Base-by-base conservation (phyloP, 2,888 invertebrate species). In the Microplitis deprimator region DNA sequence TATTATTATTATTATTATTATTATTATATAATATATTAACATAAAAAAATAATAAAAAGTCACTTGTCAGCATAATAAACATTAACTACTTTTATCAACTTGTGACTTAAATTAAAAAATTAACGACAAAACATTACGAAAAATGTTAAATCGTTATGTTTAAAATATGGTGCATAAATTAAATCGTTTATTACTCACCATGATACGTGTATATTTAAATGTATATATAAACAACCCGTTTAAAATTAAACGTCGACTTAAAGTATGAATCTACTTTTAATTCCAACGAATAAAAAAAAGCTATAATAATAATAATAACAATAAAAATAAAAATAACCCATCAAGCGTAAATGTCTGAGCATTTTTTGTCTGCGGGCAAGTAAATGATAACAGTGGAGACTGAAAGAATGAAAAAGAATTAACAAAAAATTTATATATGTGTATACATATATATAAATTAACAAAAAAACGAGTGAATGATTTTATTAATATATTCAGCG, bases 161-260 rank as follows among this genome's bases (percentile, higher is more conserved):
- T 20, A 70, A 16, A 70, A 10, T 20, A 70, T 50, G 50, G 50
- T 59, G 17, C n/a, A 60, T 50, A 59, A 29, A 70, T 60, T 29
- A 7, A 6, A 20, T 3, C 82, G 73, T 76, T 83, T 83, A 8
- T 50, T 50, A 50, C 82, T 85, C 85, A 83, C 81, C 83, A 81
- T 85, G 86, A 85, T 86, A 86, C 85, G 83, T 87, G 84, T 87
- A 85, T 81, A 87, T 87, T 50, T 50, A 13, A 50, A 86, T 87
- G 85, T 87, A 86, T 81, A 86, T 81, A 87, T 86, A 86, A 50
- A 50, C 50, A 50, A 50, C 10, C 13, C 13, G 50, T 13, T 8
- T 50, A 50, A 50, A 50, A 50, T 50, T 50, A 50, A 50, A 50
- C 13, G 50, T 50, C 50, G 50, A 50, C 50, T 8, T 13, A 50